A percentile compares a stretch with the other conserved stretches of the same genome.
Conservation (phyloP, 2,113 vertebrate species). For the Cyprinodon tularosa region DNA sequence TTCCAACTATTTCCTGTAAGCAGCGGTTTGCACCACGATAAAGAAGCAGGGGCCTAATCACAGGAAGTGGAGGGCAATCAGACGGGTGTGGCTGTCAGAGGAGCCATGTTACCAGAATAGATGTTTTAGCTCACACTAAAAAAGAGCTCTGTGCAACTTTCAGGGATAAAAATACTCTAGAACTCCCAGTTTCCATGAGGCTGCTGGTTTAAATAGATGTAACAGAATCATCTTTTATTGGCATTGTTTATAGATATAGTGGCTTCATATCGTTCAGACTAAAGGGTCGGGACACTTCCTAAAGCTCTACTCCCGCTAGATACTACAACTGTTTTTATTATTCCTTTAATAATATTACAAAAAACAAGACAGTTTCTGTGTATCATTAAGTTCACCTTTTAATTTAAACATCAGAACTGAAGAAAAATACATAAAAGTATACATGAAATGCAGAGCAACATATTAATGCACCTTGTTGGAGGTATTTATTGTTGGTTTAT, state of each 20-base stretch:
- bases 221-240: conserved; percentile 33
- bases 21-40: conserved; percentile 52
- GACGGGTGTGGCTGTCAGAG: conserved; percentile 54
- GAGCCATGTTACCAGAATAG: conserved; percentile 1
- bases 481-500: too few species aligned
- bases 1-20: conserved; percentile 70
- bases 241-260: conserved; percentile 36
- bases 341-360: not conserved
- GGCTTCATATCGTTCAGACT: not conserved
- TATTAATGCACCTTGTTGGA: too few species aligned
- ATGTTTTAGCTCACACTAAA: conserved; percentile 1
- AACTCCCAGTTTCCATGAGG: conserved; percentile 55
- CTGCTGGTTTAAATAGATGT: conserved; percentile 17
- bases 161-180: conserved; percentile 64
- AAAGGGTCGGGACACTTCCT: conserved; percentile 7
- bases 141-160: conserved; percentile 40
- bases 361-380: not conserved
- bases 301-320: conserved; percentile 7
- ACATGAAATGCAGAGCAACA: too few species aligned
- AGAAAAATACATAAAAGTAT: not conserved
- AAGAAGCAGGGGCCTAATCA: conserved; percentile 64
- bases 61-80: conserved; percentile 73
- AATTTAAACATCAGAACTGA: not conserved
- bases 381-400: not conserved
- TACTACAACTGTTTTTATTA: not conserved